These are phyloP conservation scores for Therioaphis trifolii DNA, from an alignment of 2,888 invertebrate genomes.

Conservation along the genomic window DNA sequence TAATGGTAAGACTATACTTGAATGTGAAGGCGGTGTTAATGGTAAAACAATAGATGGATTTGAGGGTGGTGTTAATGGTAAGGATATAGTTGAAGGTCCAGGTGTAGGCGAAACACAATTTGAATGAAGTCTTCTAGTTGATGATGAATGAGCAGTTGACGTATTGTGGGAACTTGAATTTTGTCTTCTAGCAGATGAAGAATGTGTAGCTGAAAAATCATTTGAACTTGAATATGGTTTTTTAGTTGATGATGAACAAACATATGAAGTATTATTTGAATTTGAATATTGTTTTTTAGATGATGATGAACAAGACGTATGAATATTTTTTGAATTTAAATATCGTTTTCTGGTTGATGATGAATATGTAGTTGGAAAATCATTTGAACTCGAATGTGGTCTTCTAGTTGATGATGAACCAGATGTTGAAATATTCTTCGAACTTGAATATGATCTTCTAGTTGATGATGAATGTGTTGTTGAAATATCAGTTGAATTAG, in stretches of 20 bases:
- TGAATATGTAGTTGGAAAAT: neutral
- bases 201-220: neutral
- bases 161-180: neutral
- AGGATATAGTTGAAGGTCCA: neutral
- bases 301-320: neutral
- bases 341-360: neutral
- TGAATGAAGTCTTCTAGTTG: neutral
- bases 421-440: neutral
- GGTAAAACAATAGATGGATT: conserved; percentile 2
- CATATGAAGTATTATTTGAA: no score
- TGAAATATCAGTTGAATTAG: neutral
- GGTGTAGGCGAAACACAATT: neutral
- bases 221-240: neutral
- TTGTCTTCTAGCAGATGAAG: neutral
- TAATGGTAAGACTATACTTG: neutral
- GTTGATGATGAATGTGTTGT: neutral
- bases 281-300: neutral
- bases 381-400: neutral
- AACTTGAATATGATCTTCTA: neutral
- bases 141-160: neutral
- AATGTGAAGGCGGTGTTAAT: conserved; percentile 21
- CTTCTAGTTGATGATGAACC: neutral
- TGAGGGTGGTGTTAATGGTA: conserved; percentile 32
- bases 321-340: neutral
- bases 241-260: neutral